Evolutionary conservation across 2,888 invertebrate species (phyloP), one percentile per base, ranked within the genome.

Genomic region (Cryptocephalus primarius): DNA sequence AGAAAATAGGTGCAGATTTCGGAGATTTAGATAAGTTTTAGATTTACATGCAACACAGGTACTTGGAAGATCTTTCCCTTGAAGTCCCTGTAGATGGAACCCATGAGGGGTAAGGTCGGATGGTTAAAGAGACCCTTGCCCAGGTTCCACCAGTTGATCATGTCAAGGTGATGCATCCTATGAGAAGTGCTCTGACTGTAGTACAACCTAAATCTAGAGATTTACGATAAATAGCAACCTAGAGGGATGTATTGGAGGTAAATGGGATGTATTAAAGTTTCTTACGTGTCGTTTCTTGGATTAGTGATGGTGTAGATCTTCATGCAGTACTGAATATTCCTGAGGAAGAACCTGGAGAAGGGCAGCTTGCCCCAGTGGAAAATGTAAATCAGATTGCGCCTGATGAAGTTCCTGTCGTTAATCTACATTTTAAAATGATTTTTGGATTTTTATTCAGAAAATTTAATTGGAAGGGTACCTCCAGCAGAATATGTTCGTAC

Each of bases 91-190:
- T 81, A 86, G 32, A 84, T 78, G 22, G 74, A 74, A 36, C 73
- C 72, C 1, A 79, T 70, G 32, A 56, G 53, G 0, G 85, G 84
- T 39, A 86, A 65, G 0, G 83, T 73, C 0, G 85, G 85, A 1
- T 78, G 78, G 55, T 76, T 77, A 63, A 82, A 83, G 9, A 85
- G 67, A 0, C 79, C 77, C 45, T 71, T 67, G 40, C 70, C 72
- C 39, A 72, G 75, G 4, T 80, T 76, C 79, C 84, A 85, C 85
- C 85, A 86, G 65, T 86, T 86, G 9, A 85, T 79, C 56, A 84
- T 66, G 1, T 74, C 68, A 38, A 86, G 65, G 54, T 76, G 75
- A 42, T 80, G 77, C 11, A 71, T 67, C 10, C 73, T 76, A 45
- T 78, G 69, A 0, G 85, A 75, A 1, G 74, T 72, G 0, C 80